A percentile compares a stretch with the other conserved stretches of the same genome.
phyloP scores from a whole-genome alignment of 2,113 vertebrate species.

The Daphoenositta chrysoptera region DNA sequence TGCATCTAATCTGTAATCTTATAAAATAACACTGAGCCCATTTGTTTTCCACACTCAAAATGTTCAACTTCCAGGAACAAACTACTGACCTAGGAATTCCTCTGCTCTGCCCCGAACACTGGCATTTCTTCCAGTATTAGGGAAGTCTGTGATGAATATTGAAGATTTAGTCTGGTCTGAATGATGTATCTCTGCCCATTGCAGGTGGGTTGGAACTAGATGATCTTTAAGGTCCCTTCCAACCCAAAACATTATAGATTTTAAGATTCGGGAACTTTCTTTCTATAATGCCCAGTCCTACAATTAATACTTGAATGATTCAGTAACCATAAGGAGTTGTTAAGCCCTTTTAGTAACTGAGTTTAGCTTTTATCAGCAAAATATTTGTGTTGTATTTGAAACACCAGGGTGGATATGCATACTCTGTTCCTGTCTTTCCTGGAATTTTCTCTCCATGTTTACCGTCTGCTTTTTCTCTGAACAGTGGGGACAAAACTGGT shows the following conservation, averaged over 20 bases:
- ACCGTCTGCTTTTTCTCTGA: background rate
- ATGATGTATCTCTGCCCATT: background rate
- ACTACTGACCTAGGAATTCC: background rate
- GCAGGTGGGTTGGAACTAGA: background rate
- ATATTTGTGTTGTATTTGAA: background rate
- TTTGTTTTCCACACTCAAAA: background rate
- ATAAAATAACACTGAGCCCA: background rate
- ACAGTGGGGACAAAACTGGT: background rate
- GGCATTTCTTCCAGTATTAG: background rate
- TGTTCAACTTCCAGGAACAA: background rate
- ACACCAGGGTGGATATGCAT: background rate
- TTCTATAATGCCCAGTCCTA: background rate
- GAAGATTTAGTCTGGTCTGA: background rate
- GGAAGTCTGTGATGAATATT: background rate
- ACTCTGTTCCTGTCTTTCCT: background rate
- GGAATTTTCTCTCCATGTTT: background rate
- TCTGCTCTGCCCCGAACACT: background rate
- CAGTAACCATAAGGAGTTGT: background rate
- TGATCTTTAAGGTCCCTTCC: background rate
- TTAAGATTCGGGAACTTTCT: background rate
- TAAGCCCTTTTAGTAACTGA: background rate
- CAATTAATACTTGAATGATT: background rate
- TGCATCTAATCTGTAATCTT: background rate
- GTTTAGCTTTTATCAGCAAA: background rate
- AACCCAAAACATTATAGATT: background rate